Evolutionary conservation across 2,888 invertebrate genomes (phyloP).

Genomic region (Theretra japonica): DNA sequence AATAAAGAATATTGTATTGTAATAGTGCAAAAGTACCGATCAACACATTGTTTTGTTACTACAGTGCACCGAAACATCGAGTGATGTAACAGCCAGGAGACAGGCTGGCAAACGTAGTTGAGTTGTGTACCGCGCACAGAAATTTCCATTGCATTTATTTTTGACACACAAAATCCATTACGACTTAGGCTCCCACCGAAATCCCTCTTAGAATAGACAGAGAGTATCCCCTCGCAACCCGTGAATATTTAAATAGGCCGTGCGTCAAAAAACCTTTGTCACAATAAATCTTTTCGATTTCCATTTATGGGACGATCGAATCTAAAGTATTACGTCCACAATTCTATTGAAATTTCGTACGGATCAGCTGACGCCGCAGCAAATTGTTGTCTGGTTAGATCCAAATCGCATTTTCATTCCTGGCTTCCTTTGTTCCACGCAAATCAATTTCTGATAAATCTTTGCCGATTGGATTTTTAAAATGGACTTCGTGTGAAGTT

Average conservation of each 20-base stretch:
- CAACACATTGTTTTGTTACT: too few species aligned
- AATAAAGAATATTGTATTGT: too few species aligned
- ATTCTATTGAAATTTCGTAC: conserved; percentile 53
- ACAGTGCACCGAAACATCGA: background rate
- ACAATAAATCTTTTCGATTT: conserved; percentile 44
- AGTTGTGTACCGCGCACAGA: background rate
- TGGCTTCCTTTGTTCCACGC: conserved; percentile 46
- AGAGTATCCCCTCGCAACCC: conserved; percentile 14
- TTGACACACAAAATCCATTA: conserved; percentile 26
- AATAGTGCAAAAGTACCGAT: too few species aligned
- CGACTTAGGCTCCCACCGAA: conserved; percentile 4
- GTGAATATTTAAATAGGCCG: conserved; percentile 21
- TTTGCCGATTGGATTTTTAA: conserved; percentile 37
- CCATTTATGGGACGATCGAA: conserved; percentile 47
- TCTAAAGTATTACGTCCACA: conserved; percentile 44
- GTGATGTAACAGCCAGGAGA: background rate
- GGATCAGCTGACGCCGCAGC: conserved; percentile 52
- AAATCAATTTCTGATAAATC: conserved; percentile 46
- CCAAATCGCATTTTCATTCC: conserved; percentile 50
- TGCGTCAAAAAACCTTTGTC: conserved; percentile 29
- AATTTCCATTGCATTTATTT: conserved; percentile 8
- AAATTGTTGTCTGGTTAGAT: conserved; percentile 51
- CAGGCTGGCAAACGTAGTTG: background rate
- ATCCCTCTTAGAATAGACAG: conserved; percentile 23
- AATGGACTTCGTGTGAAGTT: conserved; percentile 28